Evolutionary conservation across 1,140 invertebrate genomes (phyloP).

Genomic region (Orius insidiosus): DNA sequence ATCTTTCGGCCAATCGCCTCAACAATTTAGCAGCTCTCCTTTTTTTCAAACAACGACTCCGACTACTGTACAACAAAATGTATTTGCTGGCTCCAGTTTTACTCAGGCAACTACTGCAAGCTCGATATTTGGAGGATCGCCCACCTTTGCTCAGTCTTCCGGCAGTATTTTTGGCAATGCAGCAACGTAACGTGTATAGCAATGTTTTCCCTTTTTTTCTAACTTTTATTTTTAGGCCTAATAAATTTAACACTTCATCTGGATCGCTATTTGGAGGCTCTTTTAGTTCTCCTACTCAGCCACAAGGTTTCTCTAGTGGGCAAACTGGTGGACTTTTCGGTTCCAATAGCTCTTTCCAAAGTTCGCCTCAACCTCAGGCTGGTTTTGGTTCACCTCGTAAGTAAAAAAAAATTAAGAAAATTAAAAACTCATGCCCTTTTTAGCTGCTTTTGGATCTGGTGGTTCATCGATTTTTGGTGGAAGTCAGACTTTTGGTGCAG

Average conservation of each 20-base stretch:
- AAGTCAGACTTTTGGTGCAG: slow-evolving; percentile 26
- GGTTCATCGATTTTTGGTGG: slow-evolving; percentile 16
- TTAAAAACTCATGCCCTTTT: neutral
- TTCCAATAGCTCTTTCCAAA: too few relatives aligned
- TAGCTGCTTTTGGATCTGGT: neutral
- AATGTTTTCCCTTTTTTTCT: slow-evolving; percentile 1
- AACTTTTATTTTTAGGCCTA: neutral
- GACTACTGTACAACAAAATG: too few relatives aligned
- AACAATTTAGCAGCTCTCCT: neutral
- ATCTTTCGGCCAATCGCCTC: slow-evolving; percentile 4
- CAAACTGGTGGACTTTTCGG: too few relatives aligned
- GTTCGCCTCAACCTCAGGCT: too few relatives aligned
- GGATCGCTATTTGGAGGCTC: too few relatives aligned
- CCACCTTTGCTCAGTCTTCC: slow-evolving; percentile 11
- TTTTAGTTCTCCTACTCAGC: too few relatives aligned
- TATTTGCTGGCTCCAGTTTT: neutral
- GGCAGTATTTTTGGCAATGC: slow-evolving; percentile 12
- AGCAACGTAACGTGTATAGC: slow-evolving; percentile 6
- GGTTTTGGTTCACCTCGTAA: too few relatives aligned
- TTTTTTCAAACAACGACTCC: neutral
- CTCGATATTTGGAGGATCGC: slow-evolving; percentile 21
- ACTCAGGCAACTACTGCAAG: slow-evolving; percentile 1
- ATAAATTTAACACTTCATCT: too few relatives aligned
- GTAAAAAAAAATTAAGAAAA: neutral
- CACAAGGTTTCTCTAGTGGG: too few relatives aligned